Base-by-base conservation (phyloP, 92 coral and sea anemone species). In the Virgularia gustaviana region DNA sequence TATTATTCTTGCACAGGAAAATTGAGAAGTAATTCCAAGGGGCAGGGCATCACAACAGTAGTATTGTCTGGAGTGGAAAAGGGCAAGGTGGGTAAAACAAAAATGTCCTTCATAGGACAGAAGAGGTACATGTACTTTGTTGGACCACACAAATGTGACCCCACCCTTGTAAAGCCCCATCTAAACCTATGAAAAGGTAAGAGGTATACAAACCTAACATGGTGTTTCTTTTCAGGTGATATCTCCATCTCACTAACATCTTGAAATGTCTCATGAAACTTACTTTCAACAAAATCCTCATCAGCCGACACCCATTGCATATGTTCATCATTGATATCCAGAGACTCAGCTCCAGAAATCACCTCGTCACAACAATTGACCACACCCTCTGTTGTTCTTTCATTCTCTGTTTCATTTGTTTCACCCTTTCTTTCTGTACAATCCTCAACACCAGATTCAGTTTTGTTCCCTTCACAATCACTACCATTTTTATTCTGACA, bases 321-420 rank as follows among this genome's bases (percentile, higher is more conserved):
- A 38, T 49, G 74, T 31, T 63, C 75, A 45, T 62, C 74, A 37
- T 70, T 22, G 45, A 47, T 34, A 67, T 55, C 2, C 19, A 74
- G 49, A 29, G 53, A 35, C 59, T 81, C 75, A 6, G 74, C 71
- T 30, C 77, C 86, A 52, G 82, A 68, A 51, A 58, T 36, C 49
- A 71, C 63, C 36, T n/a, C 42, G 57, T 27, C 43, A 12, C 23
- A 43, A 18, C 57, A 56, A 1, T 10, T 10, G 28, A 31, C 59
- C n/a, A 58, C 31, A 15, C 51, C 35, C 10, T 15, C 61, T 0
- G 55, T 28, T 25, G 72, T 23, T 10, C 22, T 23, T 10, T 19
- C 30, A 2, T 45, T 56, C 13, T 42, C 72, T 4, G 39, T 42
- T 43, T 65, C 51, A 28, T 20, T 42, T 6, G 72, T 43, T 19